Evolutionary conservation across 2,888 invertebrate genomes (phyloP), one percentile per base, ranked within the genome.

Genomic region (Drosophila neotestacea): DNA sequence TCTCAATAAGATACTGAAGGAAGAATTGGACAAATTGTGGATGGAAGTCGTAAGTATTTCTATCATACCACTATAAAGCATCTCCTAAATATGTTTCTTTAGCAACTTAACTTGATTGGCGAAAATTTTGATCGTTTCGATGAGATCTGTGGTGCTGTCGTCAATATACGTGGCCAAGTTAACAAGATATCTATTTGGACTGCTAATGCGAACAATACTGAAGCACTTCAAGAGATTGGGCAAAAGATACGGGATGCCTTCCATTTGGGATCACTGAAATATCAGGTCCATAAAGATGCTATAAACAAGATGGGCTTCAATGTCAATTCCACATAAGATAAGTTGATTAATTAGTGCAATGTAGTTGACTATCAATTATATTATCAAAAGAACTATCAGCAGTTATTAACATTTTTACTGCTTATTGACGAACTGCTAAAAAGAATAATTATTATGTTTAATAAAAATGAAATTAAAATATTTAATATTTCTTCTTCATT

Each of bases 151-250:
- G 99, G 99, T 58, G 98, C 98, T 83, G 98, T 98, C 79, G 98
- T 99, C 65, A 99, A 98, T 93, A 95, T 99, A 84, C 95, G 99
- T 93, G 93, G 94, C 77, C 98, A 98, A 93, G 95, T 96, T 86
- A 98, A 98, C 93, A 99, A 98, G 95, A 96, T 98, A 92, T 97
- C 94, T 82, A 93, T 98, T 78, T 98, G 98, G 98, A 98, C 98
- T 58, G 95, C 96, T 9, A 97, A 99, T 93, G 95, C 96, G 11
- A 94, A 94, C 62, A 96, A 96, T 90, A 94, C 95, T 86, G 95
- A 96, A 70, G 96, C 96, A 65, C 96, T 96, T 79, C 92, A 97
- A 83, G 97, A 97, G 93, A 98, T 98, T 91, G 98, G 98, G 48
- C 94, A 95, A 81, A 97, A 96, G 94, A 93, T 98, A 70, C 98